phyloP scores from a whole-genome alignment of 2,797 vertebrate species.

The Psittacula echo region DNA sequence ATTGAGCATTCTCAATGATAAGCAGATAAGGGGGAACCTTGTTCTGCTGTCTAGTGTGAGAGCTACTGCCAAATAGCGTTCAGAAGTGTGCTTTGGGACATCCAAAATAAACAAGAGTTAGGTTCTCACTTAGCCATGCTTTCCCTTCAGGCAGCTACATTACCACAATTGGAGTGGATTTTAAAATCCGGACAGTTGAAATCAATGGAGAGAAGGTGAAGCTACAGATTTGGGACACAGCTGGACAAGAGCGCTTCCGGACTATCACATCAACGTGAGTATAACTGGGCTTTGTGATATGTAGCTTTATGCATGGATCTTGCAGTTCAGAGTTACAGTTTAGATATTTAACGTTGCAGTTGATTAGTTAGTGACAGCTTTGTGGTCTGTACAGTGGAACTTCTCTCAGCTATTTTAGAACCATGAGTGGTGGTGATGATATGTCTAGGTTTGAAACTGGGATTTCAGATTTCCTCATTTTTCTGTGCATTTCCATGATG shows the following conservation, averaged over 20 bases:
- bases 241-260: conserved; percentile 96
- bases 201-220: conserved; percentile 99
- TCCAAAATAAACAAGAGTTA: background rate
- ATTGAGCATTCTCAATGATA: background rate
- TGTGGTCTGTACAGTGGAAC: background rate
- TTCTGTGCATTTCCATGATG: background rate
- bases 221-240: conserved; percentile 99
- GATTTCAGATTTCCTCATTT: background rate
- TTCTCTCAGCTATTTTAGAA: background rate
- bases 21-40: background rate
- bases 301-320: background rate
- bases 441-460: background rate
- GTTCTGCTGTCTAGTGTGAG: background rate
- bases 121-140: background rate
- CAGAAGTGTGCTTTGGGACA: background rate
- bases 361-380: background rate
- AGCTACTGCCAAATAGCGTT: background rate
- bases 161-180: conserved; percentile 98
- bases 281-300: background rate
- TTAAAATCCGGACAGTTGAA: conserved; percentile 98
- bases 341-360: background rate
- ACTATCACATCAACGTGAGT: conserved; percentile 99
- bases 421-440: accelerated
- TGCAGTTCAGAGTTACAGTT: background rate
- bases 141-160: conserved; percentile 93